Conservation (phyloP, 2,888 invertebrate species). For the Invenusta paracnida region DNA sequence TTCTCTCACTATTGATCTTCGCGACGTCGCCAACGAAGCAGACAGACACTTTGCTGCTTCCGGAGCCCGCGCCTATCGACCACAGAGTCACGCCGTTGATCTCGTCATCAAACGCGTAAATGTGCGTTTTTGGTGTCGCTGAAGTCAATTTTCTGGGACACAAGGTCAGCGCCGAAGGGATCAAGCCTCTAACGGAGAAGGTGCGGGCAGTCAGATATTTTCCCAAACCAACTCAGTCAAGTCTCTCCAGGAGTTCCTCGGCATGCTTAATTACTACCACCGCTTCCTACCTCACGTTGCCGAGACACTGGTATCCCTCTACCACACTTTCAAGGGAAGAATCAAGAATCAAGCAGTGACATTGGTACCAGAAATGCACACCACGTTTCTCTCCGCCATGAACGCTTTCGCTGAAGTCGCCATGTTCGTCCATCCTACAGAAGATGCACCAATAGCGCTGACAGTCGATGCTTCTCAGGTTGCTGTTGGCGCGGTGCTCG, state of each 20-base stretch:
- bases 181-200: no score
- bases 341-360: neutral
- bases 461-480: neutral
- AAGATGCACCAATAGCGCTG: neutral
- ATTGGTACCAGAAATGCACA: neutral
- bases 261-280: neutral
- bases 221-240: neutral
- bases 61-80: neutral
- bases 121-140: neutral
- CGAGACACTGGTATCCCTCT: neutral
- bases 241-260: neutral
- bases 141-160: slow-evolving; percentile 19
- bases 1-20: neutral
- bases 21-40: neutral
- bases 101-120: neutral
- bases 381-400: neutral
- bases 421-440: neutral
- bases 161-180: neutral
- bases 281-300: neutral
- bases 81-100: neutral
- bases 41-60: neutral
- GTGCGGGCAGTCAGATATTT: neutral
- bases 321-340: neutral
- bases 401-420: neutral
- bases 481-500: neutral